Percentiles rank a stretch among this genome's conserved stretches.
Evolutionary conservation across 2,113 vertebrate genomes (phyloP).

Genomic region (Elaphurus davidianus): DNA sequence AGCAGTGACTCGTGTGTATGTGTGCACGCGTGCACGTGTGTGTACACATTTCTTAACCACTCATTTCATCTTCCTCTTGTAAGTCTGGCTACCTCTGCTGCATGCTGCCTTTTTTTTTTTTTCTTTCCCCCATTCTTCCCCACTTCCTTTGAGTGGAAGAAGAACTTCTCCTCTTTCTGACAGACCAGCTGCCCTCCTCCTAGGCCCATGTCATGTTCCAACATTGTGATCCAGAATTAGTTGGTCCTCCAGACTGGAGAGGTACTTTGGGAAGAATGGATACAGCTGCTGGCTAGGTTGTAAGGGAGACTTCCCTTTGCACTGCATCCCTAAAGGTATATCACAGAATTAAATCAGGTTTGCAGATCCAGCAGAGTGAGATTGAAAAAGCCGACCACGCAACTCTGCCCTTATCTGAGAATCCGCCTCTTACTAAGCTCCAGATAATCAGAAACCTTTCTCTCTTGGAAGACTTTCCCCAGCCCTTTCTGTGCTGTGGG

Average conservation of each 20-base stretch:
- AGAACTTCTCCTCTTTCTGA: background rate
- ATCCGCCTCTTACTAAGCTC: conserved; percentile 9
- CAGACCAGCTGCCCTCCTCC: background rate
- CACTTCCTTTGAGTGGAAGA: background rate
- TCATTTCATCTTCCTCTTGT: conserved; percentile 23
- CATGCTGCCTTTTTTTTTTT: background rate
- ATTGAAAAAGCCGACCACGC: background rate
- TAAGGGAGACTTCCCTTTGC: background rate
- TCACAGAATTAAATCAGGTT: conserved; percentile 42
- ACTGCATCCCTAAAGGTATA: conserved; percentile 4
- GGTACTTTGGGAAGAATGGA: background rate
- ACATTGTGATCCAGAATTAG: background rate
- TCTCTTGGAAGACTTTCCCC: background rate
- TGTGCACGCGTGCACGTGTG: accelerated
- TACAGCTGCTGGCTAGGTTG: background rate
- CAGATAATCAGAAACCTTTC: conserved; percentile 12
- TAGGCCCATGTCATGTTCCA: background rate
- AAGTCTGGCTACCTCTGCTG: background rate
- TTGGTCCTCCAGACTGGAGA: background rate
- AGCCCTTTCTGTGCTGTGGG: conserved; percentile 20
- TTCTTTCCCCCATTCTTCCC: background rate
- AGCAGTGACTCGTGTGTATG: conserved; percentile 12
- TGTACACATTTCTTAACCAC: background rate
- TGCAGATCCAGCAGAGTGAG: background rate
- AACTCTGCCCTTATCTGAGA: background rate